These are phyloP conservation scores for Damaliscus lunatus DNA, from an alignment of 2,113 vertebrate species.

Conservation along the genomic window DNA sequence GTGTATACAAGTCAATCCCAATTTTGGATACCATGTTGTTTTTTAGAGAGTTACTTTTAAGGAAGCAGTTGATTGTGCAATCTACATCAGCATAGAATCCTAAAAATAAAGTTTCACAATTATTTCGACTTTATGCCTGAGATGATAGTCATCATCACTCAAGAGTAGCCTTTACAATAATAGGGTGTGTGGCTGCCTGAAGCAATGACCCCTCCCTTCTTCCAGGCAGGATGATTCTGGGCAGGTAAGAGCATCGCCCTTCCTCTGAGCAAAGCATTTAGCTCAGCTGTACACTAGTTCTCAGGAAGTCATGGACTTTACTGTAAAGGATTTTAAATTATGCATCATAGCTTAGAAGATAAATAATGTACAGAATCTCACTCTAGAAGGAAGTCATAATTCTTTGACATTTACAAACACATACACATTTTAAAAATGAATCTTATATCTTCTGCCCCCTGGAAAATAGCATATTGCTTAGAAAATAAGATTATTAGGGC, in stretches of 20 bases:
- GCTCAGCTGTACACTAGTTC: background rate
- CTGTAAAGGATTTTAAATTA: background rate
- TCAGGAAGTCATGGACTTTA: background rate
- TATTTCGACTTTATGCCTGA: background rate
- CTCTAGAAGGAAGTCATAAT: background rate
- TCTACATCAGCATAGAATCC: background rate
- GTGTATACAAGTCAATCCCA: background rate
- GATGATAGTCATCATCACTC: background rate
- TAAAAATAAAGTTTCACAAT: background rate
- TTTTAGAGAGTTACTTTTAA: slow-evolving; percentile 6
- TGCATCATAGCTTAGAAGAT: background rate
- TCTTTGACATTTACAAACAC: background rate
- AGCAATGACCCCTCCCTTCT: background rate
- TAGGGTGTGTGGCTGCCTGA: background rate
- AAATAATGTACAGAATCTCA: background rate
- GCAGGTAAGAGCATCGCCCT: background rate
- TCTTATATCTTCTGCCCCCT: background rate
- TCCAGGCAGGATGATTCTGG: background rate
- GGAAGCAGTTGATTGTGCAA: slow-evolving; percentile 1
- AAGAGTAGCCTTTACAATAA: background rate
- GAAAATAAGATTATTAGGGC: background rate
- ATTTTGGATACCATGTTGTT: background rate
- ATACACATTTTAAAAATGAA: background rate
- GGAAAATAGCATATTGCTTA: background rate
- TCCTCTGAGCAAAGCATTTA: background rate